Conservation (phyloP, 2,797 vertebrate species). For the Meriones psammophilus region DNA sequence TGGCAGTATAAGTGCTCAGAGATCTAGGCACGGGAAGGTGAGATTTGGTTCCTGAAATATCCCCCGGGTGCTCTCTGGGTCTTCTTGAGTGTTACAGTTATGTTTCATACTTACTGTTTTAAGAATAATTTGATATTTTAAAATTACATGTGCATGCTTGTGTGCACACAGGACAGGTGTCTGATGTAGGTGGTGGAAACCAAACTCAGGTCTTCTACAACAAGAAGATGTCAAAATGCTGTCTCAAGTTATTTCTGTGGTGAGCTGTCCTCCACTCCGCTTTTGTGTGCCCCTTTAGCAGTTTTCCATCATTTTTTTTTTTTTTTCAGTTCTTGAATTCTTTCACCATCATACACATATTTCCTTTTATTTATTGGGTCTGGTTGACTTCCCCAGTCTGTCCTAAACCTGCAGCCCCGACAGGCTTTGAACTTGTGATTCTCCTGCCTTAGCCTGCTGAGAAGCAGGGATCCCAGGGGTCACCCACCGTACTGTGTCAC, state of each 20-base stretch:
- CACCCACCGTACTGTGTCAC: no score
- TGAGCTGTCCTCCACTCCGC: background rate
- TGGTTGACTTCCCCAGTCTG: background rate
- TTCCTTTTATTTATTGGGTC: background rate
- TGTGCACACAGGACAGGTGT: background rate
- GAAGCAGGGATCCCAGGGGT: background rate
- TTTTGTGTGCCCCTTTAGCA: background rate
- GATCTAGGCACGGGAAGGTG: background rate
- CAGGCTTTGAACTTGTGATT: background rate
- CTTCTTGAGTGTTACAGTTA: background rate
- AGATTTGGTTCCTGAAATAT: background rate
- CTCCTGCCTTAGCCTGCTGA: background rate
- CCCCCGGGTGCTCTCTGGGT: background rate
- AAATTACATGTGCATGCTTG: background rate
- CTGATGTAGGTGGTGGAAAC: background rate
- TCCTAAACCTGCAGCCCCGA: background rate
- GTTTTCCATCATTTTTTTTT: background rate
- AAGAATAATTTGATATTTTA: background rate
- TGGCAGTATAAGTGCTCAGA: background rate
- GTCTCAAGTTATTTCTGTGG: no score
- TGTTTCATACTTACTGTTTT: background rate
- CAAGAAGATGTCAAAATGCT: no score
- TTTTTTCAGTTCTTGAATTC: background rate
- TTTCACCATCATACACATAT: no score
- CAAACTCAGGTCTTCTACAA: background rate